Conservation (phyloP, 1,140 invertebrate species). For the Drosophila trapezifrons region DNA sequence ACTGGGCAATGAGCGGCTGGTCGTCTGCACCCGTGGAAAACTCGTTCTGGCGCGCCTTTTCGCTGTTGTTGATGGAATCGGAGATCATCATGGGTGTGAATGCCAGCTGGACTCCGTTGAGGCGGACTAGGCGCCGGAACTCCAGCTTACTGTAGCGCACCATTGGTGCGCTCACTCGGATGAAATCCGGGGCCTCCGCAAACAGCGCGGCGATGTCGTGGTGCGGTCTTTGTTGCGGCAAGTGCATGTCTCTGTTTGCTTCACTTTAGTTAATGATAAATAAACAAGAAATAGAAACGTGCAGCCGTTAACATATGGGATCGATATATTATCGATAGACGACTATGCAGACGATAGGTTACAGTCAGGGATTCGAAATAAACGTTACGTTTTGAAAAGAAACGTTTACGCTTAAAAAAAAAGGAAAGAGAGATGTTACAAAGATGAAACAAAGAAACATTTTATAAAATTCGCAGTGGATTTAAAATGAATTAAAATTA, state of each 20-base stretch:
- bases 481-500: too few relatives aligned
- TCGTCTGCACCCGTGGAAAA: slow-evolving; percentile 93
- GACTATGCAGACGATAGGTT: neutral
- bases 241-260: slow-evolving; percentile 30
- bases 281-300: slow-evolving; percentile 23
- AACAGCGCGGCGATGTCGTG: slow-evolving; percentile 88
- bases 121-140: slow-evolving; percentile 74
- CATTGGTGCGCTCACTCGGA: slow-evolving; percentile 97
- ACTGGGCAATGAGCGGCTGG: slow-evolving; percentile 95
- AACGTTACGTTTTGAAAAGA: neutral
- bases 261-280: neutral
- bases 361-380: neutral
- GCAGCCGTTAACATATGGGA: slow-evolving; percentile 7
- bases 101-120: slow-evolving; percentile 94
- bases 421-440: too few relatives aligned
- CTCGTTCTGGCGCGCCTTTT: slow-evolving; percentile 94
- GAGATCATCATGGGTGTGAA: slow-evolving; percentile 99
- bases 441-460: too few relatives aligned
- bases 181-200: slow-evolving; percentile 83
- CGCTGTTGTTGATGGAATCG: slow-evolving; percentile 95
- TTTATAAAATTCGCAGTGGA: too few relatives aligned
- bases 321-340: slow-evolving; percentile 9
- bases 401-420: too few relatives aligned
- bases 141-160: slow-evolving; percentile 95
- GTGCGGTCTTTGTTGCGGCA: slow-evolving; percentile 60